Conservation (phyloP, 2,797 vertebrate genomes). For the Okamejei kenojei region DNA sequence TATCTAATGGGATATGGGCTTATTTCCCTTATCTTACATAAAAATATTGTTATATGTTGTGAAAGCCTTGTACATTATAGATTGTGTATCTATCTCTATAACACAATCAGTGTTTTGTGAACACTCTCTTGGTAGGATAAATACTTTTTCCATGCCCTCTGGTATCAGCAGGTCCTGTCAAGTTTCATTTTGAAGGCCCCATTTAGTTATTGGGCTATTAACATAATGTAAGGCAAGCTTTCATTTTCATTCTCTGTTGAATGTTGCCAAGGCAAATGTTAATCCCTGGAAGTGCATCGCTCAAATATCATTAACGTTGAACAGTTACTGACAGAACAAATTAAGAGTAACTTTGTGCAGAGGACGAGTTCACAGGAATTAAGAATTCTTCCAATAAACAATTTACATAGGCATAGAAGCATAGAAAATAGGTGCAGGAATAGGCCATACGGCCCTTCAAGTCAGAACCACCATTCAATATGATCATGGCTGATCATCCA, state of each 20-base stretch:
- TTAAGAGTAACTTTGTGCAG: not conserved
- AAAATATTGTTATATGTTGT: no score
- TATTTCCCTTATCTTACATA: no score
- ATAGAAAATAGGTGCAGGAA: no score
- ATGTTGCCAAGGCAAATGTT: not conserved
- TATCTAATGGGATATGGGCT: no score
- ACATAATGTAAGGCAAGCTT: not conserved
- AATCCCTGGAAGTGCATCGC: no score
- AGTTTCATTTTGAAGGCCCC: conserved; percentile 1
- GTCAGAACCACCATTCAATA: no score
- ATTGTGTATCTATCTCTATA: not conserved
- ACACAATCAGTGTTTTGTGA: not conserved
- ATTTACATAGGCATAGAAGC: no score
- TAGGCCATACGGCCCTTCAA: no score
- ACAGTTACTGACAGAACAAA: not conserved
- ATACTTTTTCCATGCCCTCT: not conserved
- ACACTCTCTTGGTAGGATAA: not conserved
- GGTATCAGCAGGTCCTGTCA: not conserved
- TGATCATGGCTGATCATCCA: no score
- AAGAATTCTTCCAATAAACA: no score
- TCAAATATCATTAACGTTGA: conserved; percentile 9
- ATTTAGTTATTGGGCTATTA: conserved; percentile 1
- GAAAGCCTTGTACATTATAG: not conserved
- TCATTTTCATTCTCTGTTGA: conserved; percentile 6
- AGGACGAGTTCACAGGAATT: not conserved